These are phyloP conservation scores for Halcyon badia DNA, from an alignment of 2,797 vertebrate species.

Conservation along the genomic window DNA sequence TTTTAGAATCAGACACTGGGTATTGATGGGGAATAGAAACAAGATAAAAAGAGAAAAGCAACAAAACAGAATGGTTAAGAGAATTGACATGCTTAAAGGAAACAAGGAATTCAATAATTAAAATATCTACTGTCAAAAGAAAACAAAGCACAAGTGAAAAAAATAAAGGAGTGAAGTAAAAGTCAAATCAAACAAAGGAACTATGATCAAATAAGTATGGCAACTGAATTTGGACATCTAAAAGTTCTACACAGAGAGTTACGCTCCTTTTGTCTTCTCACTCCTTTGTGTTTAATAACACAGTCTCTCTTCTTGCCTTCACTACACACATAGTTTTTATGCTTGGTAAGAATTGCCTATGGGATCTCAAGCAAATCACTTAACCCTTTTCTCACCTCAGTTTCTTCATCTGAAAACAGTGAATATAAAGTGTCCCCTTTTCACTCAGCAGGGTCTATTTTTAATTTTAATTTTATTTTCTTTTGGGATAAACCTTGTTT, in stretches of 20 bases:
- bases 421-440: neutral
- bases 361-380: slow-evolving; percentile 17
- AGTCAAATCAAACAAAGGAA: slow-evolving; percentile 67
- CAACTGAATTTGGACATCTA: slow-evolving; percentile 62
- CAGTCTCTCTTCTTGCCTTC: slow-evolving; percentile 18
- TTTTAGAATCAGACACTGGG: slow-evolving; percentile 39
- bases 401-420: neutral
- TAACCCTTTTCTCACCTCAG: slow-evolving; percentile 28
- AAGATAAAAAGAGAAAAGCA: slow-evolving; percentile 44
- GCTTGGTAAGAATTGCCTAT: slow-evolving; percentile 23
- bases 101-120: slow-evolving; percentile 72
- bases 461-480: slow-evolving; percentile 17
- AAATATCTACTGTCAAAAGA: slow-evolving; percentile 45
- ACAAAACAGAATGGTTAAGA: slow-evolving; percentile 70
- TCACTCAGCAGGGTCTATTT: neutral
- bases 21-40: slow-evolving; percentile 51
- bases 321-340: neutral
- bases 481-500: neutral
- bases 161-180: slow-evolving; percentile 53
- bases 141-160: neutral
- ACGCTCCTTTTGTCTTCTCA: slow-evolving; percentile 49
- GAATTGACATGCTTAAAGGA: slow-evolving; percentile 63
- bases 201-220: slow-evolving; percentile 66
- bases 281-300: slow-evolving; percentile 41
- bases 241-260: slow-evolving; percentile 48